Conservation (phyloP, 2,888 invertebrate genomes). For the Pyrrhia umbra region DNA sequence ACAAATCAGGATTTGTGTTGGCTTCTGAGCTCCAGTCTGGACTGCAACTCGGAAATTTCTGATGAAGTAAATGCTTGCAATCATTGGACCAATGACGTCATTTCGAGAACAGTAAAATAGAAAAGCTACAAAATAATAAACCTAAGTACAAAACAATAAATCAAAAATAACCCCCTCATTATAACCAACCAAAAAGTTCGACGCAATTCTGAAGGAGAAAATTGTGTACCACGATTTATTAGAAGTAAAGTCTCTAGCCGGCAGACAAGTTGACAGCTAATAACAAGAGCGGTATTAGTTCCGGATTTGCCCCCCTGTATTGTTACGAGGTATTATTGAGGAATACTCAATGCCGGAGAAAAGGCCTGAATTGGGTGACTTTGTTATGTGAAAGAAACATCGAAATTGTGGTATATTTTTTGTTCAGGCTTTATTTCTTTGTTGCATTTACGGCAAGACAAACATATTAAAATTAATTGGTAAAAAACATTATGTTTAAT, state of each 20-base stretch:
- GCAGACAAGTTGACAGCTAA: slow-evolving; percentile 74
- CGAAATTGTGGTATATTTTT: no score
- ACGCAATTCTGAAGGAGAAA: slow-evolving; percentile 33
- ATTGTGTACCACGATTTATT: slow-evolving; percentile 53
- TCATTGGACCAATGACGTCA: no score
- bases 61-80: no score
- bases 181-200: slow-evolving; percentile 38
- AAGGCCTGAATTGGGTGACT: slow-evolving; percentile 19
- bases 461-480: no score
- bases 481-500: no score
- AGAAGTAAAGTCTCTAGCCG: slow-evolving; percentile 61
- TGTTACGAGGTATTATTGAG: slow-evolving; percentile 60
- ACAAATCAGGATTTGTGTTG: no score
- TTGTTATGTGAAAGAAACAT: slow-evolving; percentile 17
- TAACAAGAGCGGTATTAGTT: slow-evolving; percentile 68
- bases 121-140: not conserved
- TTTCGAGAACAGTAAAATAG: no score
- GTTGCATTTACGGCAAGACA: no score
- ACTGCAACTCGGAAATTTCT: no score
- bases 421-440: no score
- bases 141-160: slow-evolving; percentile 28
- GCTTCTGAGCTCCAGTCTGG: no score
- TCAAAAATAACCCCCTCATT: slow-evolving; percentile 45
- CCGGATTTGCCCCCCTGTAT: slow-evolving; percentile 62
- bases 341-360: slow-evolving; percentile 26